Evolutionary conservation across 1,140 invertebrate genomes (phyloP).

Genomic region (Phenacoccus solenopsis): DNA sequence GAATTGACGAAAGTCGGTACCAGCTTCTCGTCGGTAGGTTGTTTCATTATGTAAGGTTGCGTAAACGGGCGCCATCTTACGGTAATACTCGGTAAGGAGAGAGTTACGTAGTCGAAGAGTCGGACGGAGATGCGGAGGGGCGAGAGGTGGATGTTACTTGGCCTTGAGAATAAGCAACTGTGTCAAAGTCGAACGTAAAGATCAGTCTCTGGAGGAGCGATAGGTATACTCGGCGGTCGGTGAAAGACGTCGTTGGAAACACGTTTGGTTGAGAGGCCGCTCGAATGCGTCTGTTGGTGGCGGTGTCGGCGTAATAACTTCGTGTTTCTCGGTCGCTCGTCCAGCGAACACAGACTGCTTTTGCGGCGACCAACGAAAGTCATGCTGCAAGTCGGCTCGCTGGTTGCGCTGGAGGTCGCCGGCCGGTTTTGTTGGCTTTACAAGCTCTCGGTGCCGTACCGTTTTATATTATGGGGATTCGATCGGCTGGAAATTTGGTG

Average conservation of each 20-base stretch:
- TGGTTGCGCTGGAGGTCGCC: neutral
- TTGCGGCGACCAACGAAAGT: neutral
- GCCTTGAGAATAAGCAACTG: slow-evolving; percentile 13
- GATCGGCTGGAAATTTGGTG: neutral
- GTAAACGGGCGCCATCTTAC: slow-evolving; percentile 17
- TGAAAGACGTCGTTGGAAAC: slow-evolving; percentile 12
- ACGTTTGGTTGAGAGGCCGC: neutral
- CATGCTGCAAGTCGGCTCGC: neutral
- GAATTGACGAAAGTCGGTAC: neutral
- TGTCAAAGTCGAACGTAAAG: slow-evolving; percentile 12
- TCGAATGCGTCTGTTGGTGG: too few relatives aligned
- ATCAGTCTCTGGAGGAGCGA: slow-evolving; percentile 9
- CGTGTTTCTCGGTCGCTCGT: too few relatives aligned
- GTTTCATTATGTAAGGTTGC: slow-evolving; percentile 17
- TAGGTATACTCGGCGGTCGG: slow-evolving; percentile 9
- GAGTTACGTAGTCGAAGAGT: slow-evolving; percentile 4
- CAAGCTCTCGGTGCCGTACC: neutral
- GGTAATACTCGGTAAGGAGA: neutral
- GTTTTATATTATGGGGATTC: neutral
- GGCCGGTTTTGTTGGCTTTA: neutral
- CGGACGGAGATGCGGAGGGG: neutral
- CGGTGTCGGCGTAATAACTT: too few relatives aligned
- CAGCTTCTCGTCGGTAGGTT: slow-evolving; percentile 5
- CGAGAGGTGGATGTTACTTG: slow-evolving; percentile 4
- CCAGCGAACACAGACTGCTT: neutral